Percentiles rank a stretch among this genome's conserved stretches.
phyloP scores from a whole-genome alignment of 2,888 invertebrate genomes.

The Lithophane socia region DNA sequence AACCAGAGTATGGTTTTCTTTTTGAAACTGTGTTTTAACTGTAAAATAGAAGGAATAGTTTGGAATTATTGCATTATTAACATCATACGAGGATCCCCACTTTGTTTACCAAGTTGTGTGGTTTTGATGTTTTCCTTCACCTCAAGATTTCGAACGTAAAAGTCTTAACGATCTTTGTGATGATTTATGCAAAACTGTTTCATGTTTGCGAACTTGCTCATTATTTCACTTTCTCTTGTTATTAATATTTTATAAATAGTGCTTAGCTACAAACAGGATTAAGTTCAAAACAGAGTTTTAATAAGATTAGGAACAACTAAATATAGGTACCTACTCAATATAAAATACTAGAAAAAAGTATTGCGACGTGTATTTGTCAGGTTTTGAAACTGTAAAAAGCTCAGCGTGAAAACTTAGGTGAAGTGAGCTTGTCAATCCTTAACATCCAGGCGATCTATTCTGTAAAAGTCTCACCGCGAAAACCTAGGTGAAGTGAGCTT shows the following conservation, averaged over 20 bases:
- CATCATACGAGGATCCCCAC: neutral
- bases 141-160: too few relatives aligned
- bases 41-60: neutral
- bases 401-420: neutral
- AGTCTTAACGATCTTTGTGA: neutral
- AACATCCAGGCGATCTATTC: too few relatives aligned
- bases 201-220: neutral
- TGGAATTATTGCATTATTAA: neutral
- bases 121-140: neutral
- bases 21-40: constrained; percentile 3
- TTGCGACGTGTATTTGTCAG: neutral
- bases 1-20: constrained; percentile 27
- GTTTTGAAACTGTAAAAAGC: neutral
- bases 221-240: neutral
- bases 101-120: neutral
- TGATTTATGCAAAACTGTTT: neutral
- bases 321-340: neutral
- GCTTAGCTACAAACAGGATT: neutral
- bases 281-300: neutral
- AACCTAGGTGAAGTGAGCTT: too few relatives aligned
- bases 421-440: neutral
- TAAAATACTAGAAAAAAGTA: neutral
- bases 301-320: neutral
- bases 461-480: neutral
- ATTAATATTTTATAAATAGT: neutral